Percentiles rank a stretch among this genome's conserved stretches.
Conservation (phyloP, 1,140 invertebrate genomes). For the Pseudomyrmex sp. region DNA sequence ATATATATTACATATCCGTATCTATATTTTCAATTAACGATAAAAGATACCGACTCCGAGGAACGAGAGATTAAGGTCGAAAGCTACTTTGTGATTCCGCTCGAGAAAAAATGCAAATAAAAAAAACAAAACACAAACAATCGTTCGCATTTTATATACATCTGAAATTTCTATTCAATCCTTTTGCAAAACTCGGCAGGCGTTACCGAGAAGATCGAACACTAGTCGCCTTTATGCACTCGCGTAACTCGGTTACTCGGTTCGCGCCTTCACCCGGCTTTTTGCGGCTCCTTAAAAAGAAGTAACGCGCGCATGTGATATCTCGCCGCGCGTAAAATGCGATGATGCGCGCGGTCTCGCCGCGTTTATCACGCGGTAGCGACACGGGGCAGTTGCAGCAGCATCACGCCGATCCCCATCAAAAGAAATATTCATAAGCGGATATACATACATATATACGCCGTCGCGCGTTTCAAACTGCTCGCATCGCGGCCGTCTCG, state of each 20-base stretch:
- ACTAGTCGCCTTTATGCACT: constrained; percentile 69
- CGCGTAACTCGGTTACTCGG: constrained; percentile 69
- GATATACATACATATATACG: not conserved
- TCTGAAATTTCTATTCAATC: constrained; percentile 22
- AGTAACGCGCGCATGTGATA: constrained; percentile 23
- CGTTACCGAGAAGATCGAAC: constrained; percentile 46
- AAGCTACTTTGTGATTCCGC: not conserved
- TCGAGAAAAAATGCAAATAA: not conserved
- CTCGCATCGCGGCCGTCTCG: constrained; percentile 27
- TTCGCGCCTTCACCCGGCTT: constrained; percentile 58
- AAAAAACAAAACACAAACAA: not conserved
- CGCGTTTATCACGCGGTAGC: constrained; percentile 4
- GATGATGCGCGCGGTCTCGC: constrained; percentile 10
- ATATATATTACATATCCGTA: not conserved
- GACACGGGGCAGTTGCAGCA: constrained; percentile 19
- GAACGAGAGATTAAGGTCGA: not conserved
- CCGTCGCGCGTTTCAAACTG: constrained; percentile 11
- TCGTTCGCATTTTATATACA: constrained; percentile 14
- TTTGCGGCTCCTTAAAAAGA: constrained; percentile 54
- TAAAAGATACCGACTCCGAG: not conserved
- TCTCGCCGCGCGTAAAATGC: constrained; percentile 25
- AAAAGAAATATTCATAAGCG: constrained; percentile 58
- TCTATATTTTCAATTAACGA: not conserved
- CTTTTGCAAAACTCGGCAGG: not conserved
- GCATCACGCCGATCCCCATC: not conserved